A percentile compares a stretch with the other conserved stretches of the same genome.
These are phyloP conservation scores for Dipodomys spectabilis DNA, from an alignment of 2,113 vertebrate species.

Conservation along the genomic window DNA sequence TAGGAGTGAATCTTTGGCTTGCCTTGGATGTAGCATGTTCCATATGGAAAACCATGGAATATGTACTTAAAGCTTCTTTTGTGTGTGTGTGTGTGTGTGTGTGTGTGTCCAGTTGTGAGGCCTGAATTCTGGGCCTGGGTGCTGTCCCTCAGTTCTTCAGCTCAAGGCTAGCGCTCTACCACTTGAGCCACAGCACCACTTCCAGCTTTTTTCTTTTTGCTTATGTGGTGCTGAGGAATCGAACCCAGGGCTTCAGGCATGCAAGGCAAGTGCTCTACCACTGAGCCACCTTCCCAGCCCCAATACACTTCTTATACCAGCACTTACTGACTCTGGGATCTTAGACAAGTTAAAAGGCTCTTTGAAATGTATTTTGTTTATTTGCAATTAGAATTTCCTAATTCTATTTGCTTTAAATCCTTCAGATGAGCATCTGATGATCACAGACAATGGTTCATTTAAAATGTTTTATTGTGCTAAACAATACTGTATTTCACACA, in stretches of 20 bases:
- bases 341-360: not conserved
- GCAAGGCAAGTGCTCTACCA: too few species aligned
- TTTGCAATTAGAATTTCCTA: not conserved
- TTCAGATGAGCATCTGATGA: not conserved
- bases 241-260: too few species aligned
- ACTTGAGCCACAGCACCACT: too few species aligned
- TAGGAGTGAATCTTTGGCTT: not conserved
- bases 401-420: constrained; percentile 4
- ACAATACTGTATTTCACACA: not conserved
- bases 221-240: too few species aligned
- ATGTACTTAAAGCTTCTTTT: not conserved
- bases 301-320: not conserved
- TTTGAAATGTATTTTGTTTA: not conserved
- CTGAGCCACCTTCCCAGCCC: too few species aligned
- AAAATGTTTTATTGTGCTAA: not conserved
- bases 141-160: too few species aligned
- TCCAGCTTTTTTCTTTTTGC: too few species aligned
- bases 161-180: too few species aligned
- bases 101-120: too few species aligned
- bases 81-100: too few species aligned
- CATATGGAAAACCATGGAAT: not conserved
- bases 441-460: constrained; percentile 15
- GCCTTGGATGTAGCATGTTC: not conserved
- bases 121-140: too few species aligned
- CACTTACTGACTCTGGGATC: not conserved